Conservation (phyloP, 2,888 invertebrate species). For the Conchocele bisecta region DNA sequence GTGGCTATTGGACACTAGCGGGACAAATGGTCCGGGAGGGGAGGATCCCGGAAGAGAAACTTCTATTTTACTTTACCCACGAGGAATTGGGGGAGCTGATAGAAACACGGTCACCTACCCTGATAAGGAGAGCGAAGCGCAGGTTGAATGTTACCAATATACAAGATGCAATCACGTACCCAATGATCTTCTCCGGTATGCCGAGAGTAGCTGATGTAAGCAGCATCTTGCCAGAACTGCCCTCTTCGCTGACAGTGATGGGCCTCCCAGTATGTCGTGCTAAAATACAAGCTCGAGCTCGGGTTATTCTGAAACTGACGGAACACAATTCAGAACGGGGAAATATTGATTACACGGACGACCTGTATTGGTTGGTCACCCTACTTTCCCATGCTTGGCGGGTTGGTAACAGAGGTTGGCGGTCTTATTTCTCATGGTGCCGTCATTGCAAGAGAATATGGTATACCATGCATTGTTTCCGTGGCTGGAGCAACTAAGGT, state of each 20-base stretch:
- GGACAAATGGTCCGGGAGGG: background rate
- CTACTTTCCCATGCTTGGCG: conserved; percentile 90
- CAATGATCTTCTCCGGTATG: background rate
- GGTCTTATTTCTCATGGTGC: conserved; percentile 93
- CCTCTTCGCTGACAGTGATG: background rate
- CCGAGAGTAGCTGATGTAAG: background rate
- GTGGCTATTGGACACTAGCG: conserved; percentile 9
- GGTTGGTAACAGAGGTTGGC: conserved; percentile 91
- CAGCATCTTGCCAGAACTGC: background rate
- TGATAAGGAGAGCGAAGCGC: background rate
- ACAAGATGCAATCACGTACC: background rate
- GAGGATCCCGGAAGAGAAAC: background rate
- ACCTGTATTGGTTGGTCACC: conserved; percentile 94
- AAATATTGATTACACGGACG: conserved; percentile 89
- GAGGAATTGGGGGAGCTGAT: background rate
- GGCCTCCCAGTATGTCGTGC: conserved; percentile 8
- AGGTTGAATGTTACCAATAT: background rate
- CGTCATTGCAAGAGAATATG: conserved; percentile 92
- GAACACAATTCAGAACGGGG: conserved; percentile 87
- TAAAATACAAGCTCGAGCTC: background rate
- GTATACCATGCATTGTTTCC: conserved; percentile 91
- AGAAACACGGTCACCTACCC: background rate
- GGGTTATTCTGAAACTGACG: conserved; percentile 84
- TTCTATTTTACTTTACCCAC: conserved; percentile 5
- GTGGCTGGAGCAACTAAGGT: conserved; percentile 86